Evolutionary conservation across 2,797 vertebrate genomes (phyloP).

Genomic region (Sebastes vulpes): DNA sequence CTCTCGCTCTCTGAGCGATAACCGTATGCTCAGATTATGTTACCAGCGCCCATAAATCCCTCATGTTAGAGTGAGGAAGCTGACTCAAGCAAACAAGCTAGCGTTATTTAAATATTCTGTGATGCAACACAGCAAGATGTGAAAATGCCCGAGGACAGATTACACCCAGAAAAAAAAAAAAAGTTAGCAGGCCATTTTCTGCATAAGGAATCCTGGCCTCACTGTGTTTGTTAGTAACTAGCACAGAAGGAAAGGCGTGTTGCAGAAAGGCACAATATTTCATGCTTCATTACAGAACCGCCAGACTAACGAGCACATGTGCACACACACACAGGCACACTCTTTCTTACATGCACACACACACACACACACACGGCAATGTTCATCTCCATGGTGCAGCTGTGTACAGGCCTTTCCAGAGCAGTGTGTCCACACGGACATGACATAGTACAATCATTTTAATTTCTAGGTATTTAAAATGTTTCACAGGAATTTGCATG

Average conservation of each 20-base stretch:
- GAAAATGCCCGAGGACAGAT: neutral
- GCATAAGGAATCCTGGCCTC: constrained; percentile 13
- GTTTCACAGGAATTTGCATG: neutral
- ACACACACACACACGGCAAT: neutral
- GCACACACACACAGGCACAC: neutral
- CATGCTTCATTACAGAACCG: constrained; percentile 43
- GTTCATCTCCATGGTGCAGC: neutral
- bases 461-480: neutral
- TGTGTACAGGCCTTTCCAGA: neutral
- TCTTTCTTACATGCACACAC: neutral
- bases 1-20: neutral
- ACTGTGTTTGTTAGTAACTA: constrained; percentile 17
- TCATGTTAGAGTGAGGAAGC: neutral
- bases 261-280: constrained; percentile 31
- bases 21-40: constrained; percentile 12
- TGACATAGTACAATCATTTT: neutral
- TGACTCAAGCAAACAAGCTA: constrained; percentile 27
- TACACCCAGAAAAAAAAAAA: neutral
- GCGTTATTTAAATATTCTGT: constrained; percentile 21
- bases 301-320: constrained; percentile 31
- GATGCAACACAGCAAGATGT: constrained; percentile 12
- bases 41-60: constrained; percentile 3
- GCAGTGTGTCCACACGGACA: neutral
- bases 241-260: constrained; percentile 45
- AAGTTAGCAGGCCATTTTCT: constrained; percentile 19